These are phyloP conservation scores for Atopsyche davidsoni DNA, from an alignment of 1,140 invertebrate species.

Conservation along the genomic window DNA sequence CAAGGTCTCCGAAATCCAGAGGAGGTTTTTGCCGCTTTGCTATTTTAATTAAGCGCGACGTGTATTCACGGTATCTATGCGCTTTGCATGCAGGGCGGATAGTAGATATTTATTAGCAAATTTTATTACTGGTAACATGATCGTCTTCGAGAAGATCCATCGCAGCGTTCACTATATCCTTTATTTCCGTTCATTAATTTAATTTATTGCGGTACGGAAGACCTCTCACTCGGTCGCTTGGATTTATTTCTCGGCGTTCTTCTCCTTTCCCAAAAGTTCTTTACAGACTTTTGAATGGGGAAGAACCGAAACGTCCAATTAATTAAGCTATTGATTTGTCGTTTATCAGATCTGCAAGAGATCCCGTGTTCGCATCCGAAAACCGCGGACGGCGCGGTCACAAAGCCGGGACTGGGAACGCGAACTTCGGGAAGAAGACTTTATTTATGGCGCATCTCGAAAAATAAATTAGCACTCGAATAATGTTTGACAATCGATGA, in stretches of 20 bases:
- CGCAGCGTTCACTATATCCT: constrained; percentile 8
- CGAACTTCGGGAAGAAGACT: too few species aligned
- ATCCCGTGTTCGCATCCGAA: constrained; percentile 17
- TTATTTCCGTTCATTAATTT: constrained; percentile 27
- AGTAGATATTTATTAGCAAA: too few species aligned
- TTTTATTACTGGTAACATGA: too few species aligned
- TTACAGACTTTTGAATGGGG: constrained; percentile 30
- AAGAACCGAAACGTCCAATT: constrained; percentile 31
- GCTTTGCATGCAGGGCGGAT: too few species aligned
- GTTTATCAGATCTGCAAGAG: constrained; percentile 24
- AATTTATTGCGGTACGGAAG: constrained; percentile 28
- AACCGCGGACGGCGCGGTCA: constrained; percentile 3
- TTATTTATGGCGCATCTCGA: constrained; percentile 17
- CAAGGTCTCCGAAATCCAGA: too few species aligned
- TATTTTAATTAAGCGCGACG: too few species aligned
- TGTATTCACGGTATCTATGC: too few species aligned
- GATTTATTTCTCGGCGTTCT: constrained; percentile 13
- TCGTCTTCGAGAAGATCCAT: neutral
- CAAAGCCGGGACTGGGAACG: neutral
- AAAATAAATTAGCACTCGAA: constrained; percentile 24
- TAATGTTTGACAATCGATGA: constrained; percentile 30
- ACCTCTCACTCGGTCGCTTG: constrained; percentile 11
- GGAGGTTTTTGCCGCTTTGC: too few species aligned
- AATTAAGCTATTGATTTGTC: constrained; percentile 32
- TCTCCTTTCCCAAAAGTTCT: constrained; percentile 12